Base-by-base conservation (phyloP, 2,888 invertebrate species). In the Mactromeris polynyma region DNA sequence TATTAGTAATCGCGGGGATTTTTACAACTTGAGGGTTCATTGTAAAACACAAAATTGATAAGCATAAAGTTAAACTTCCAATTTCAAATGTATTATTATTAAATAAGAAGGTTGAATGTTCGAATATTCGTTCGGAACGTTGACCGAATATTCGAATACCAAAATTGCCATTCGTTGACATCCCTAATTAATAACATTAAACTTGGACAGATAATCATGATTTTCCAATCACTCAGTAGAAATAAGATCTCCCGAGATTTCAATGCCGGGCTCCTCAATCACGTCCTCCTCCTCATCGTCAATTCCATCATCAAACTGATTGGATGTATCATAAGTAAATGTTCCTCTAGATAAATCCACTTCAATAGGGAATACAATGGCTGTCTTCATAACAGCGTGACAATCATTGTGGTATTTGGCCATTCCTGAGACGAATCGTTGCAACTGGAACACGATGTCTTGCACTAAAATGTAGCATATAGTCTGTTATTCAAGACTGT, bases 341-440 rank as follows among this genome's bases (percentile, higher is more conserved):
- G 99, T 99, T 86, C 98, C 98, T 94, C 98, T 98, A 0, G 98
- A 98, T 11, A 99, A 97, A 97, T 99, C 99, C 26, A 99, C 98
- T 97, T 99, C 99, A 0, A 99, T 99, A 0, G 99, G 99, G 96
- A 99, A 99, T 1, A 99, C 97, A 40, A 97, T 95, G 0, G 98
- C 98, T 81, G 98, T 98, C 89, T 97, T 97, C 94, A 99, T 97
- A 80, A 98, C 97, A 51, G 98, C 98, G 88, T 98, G 97, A 6
- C 98, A 98, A 90, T 98, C 98, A 81, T 98, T 97, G 97, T 98
- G 98, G 97, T 97, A 98, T 86, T 98, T 97, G 0, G 98, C 98
- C 92, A 99, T 97, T 0, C 98, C 98, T 85, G 98, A 98, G 21
- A 99, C 98, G 87, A 99, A 98, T 93, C 98, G 97, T 90, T 98